Percentiles rank a stretch among this genome's conserved stretches.
These are phyloP conservation scores for Cotesia congregata DNA, from an alignment of 2,888 invertebrate genomes.

Conservation along the genomic window DNA sequence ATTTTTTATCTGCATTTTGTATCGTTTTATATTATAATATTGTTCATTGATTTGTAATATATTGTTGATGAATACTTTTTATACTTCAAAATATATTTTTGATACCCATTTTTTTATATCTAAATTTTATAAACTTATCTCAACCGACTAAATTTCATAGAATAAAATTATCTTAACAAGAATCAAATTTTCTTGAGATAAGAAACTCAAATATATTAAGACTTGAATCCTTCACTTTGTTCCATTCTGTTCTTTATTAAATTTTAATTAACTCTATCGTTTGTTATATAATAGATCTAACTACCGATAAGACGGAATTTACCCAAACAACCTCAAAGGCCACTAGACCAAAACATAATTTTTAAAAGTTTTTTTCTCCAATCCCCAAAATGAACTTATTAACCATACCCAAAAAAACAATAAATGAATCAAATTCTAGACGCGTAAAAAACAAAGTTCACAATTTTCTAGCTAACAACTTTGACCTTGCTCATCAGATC, in stretches of 20 bases:
- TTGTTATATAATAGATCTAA: background rate
- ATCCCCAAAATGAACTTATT: background rate
- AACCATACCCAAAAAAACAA: background rate
- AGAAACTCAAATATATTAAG: too few species aligned
- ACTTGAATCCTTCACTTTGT: background rate
- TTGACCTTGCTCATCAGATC: conserved; percentile 8
- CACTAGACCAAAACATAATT: background rate
- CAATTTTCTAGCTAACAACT: background rate
- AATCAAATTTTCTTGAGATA: too few species aligned
- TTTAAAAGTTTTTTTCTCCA: background rate
- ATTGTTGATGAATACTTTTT: too few species aligned
- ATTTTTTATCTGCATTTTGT: too few species aligned
- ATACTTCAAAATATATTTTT: too few species aligned
- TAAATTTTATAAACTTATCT: too few species aligned
- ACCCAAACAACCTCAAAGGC: background rate
- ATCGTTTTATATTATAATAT: too few species aligned
- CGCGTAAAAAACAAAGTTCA: conserved; percentile 15
- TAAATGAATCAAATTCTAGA: conserved; percentile 19
- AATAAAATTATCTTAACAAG: too few species aligned
- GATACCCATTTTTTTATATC: too few species aligned
- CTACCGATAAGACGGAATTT: background rate
- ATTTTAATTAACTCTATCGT: too few species aligned
- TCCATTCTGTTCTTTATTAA: background rate
- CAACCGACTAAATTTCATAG: too few species aligned
- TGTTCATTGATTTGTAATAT: too few species aligned